Evolutionary conservation across 2,797 vertebrate species (phyloP), one percentile per base, ranked within the genome.

Genomic region (Falco biarmicus): DNA sequence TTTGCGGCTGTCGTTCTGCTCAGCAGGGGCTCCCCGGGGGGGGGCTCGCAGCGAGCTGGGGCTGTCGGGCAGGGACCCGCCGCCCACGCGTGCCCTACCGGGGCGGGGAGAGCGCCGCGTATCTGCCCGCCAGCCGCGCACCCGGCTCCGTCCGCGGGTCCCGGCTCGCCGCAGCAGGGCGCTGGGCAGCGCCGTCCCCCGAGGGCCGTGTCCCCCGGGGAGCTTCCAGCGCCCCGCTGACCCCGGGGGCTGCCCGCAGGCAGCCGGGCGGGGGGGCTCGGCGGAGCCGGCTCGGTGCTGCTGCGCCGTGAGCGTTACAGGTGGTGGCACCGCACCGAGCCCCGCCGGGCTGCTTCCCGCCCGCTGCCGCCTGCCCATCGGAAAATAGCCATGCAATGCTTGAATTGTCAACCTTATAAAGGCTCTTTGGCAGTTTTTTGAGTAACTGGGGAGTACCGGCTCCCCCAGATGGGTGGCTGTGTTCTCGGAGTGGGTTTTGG

Each of bases 11-110:
- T 26, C 11, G 2, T 13, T 17, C 37, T 37, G 19, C 11, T 32
- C 5, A 0, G 12, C 32, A 8, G 4, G 1, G 1, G 5, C 8
- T 64, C 13, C 22, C 45, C 5, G 20, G 0, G 15, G 15, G 15
- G 2, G 22, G 8, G 10, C 54, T 47, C 34, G 1, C 2, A 5
- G 12, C 24, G 9, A 51, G 76, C 41, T 37, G 2, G 2, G 8
- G 59, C 69, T 22, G 77, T 11, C 9, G 61, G 56, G 66, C 9
- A 5, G 37, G 37, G 37, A 37, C 37, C 37, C 37, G 37, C 37
- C 37, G 37, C 37, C 37, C 37, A 37, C 37, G 37, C 37, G 37
- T 37, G 37, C 37, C 37, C 37, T 37, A 37, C 37, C 37, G 37
- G 37, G 37, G 39, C 34, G 5, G 19, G 84, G 8, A 17, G 26